phyloP scores from a whole-genome alignment of 2,113 vertebrate species.

The Melospiza georgiana region DNA sequence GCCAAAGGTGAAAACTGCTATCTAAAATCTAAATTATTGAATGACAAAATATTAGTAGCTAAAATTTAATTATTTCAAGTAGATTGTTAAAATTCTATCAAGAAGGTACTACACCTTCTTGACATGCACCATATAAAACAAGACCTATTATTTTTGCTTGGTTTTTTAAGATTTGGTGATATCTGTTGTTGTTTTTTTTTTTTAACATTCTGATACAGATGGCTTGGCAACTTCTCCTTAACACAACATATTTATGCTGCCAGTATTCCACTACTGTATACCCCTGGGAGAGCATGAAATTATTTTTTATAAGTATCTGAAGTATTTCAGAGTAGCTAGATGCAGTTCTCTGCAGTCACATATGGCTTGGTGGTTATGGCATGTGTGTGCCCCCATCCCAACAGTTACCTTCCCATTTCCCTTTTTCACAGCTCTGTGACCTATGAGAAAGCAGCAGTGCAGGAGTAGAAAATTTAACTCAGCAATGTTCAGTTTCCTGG shows the following conservation, averaged over 20 bases:
- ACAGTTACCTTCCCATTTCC: neutral
- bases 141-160: neutral
- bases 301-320: neutral
- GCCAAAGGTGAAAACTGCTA: neutral
- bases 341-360: neutral
- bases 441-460: neutral
- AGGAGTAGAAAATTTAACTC: neutral
- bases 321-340: neutral
- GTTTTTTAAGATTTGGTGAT: neutral
- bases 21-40: neutral
- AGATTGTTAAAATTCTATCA: neutral
- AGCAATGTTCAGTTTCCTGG: neutral
- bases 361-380: neutral
- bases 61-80: neutral
- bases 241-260: neutral
- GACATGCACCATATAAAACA: neutral
- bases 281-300: neutral
- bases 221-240: neutral
- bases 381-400: neutral
- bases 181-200: neutral
- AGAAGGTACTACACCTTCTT: neutral
- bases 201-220: neutral
- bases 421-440: neutral
- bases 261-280: neutral
- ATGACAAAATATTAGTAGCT: neutral